These are phyloP conservation scores for Drosophila cracens DNA, from an alignment of 2,888 invertebrate genomes.

Conservation along the genomic window DNA sequence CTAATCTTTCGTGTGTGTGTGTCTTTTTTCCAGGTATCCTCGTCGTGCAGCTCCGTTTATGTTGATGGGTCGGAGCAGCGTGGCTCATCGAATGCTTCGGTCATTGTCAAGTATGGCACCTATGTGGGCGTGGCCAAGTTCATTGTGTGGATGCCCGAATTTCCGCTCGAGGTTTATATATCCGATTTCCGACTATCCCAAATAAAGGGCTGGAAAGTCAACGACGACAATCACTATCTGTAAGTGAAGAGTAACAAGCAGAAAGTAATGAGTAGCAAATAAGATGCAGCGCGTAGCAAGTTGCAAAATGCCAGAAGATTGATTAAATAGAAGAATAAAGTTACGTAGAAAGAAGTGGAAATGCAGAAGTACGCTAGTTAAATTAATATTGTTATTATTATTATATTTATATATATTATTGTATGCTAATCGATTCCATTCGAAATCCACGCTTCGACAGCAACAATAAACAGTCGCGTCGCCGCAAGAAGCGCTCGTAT, in stretches of 20 bases:
- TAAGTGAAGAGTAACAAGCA: slow-evolving; percentile 56
- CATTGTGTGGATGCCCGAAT: slow-evolving; percentile 98
- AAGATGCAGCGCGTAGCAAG: not conserved
- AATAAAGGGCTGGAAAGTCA: slow-evolving; percentile 97
- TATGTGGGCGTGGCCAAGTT: slow-evolving; percentile 95
- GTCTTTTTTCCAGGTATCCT: slow-evolving; percentile 90
- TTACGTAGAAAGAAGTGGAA: not conserved
- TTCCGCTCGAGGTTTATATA: slow-evolving; percentile 95
- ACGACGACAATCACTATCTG: slow-evolving; percentile 89
- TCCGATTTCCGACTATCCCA: slow-evolving; percentile 95
- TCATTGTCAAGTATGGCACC: slow-evolving; percentile 96
- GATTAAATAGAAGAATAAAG: not conserved
- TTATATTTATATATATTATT: not conserved
- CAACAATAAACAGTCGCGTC: slow-evolving; percentile 85
- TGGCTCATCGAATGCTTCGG: slow-evolving; percentile 97
- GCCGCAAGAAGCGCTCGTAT: slow-evolving; percentile 88
- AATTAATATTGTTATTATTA: not conserved
- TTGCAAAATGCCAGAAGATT: not conserved
- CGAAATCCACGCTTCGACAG: slow-evolving; percentile 63
- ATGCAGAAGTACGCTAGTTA: not conserved
- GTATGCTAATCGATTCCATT: not conserved
- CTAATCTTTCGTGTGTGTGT: not conserved
- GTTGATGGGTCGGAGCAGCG: slow-evolving; percentile 97
- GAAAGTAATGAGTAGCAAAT: not conserved
- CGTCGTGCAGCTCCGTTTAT: slow-evolving; percentile 97